Evolutionary conservation across 1,140 invertebrate genomes (phyloP).

Genomic region (Caerostris darwini): DNA sequence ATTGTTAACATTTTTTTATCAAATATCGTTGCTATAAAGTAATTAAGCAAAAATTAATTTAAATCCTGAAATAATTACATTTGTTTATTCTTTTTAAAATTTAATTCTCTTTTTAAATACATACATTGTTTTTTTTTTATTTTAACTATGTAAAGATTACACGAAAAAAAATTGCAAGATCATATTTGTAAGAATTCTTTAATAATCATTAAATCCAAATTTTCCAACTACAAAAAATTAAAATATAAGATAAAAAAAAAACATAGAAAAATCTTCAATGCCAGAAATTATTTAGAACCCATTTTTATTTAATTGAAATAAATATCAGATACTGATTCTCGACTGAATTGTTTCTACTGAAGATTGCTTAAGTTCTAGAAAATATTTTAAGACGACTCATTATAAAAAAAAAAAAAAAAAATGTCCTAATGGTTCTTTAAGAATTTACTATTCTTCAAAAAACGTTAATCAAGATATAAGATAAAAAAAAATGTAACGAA

Average conservation of each 20-base stretch:
- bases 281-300: background rate
- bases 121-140: too few relatives aligned
- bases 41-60: background rate
- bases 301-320: background rate
- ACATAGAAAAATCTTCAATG: background rate
- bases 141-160: background rate
- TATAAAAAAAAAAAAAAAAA: background rate
- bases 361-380: background rate
- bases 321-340: background rate
- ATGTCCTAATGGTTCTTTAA: background rate
- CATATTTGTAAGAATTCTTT: background rate
- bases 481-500: constrained; percentile 39
- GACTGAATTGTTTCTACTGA: background rate
- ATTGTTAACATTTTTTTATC: background rate
- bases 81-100: too few relatives aligned
- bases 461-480: constrained; percentile 51
- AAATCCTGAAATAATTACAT: background rate
- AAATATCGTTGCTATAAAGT: background rate
- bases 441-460: constrained; percentile 18
- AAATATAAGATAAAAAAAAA: background rate
- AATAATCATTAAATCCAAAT: background rate
- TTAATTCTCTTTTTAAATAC: too few relatives aligned
- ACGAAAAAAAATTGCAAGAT: background rate
- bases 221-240: background rate
- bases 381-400: background rate